phyloP scores from a whole-genome alignment of 2,113 vertebrate species.

The Salvator merianae region DNA sequence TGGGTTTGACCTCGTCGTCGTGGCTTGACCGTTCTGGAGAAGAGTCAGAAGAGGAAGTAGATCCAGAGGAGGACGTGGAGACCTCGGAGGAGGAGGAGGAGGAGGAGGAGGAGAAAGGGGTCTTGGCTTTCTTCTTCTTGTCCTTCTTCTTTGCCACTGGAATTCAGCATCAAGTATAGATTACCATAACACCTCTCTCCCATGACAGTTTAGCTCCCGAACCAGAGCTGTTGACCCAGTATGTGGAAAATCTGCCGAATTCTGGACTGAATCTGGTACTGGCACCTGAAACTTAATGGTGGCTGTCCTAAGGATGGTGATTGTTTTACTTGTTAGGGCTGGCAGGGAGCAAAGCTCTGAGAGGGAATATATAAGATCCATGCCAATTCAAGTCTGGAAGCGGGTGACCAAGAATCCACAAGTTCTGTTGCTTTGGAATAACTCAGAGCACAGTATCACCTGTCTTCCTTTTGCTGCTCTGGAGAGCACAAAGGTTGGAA shows the following conservation, averaged over 20 bases:
- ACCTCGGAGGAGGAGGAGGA: constrained; percentile 76
- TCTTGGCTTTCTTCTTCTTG: constrained; percentile 77
- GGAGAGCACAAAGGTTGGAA: no score
- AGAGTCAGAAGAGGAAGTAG: constrained; percentile 70
- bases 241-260: not conserved
- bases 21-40: constrained; percentile 68
- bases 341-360: no score
- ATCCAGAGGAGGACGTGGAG: constrained; percentile 59
- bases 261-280: not conserved
- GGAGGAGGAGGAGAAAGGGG: constrained; percentile 77
- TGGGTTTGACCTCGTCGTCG: constrained; percentile 68
- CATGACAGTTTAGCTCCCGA: not conserved
- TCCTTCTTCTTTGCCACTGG: constrained; percentile 80
- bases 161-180: not conserved
- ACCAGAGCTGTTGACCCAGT: not conserved
- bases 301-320: no score
- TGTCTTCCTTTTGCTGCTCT: no score
- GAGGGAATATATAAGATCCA: not conserved
- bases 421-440: no score
- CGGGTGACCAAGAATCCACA: no score
- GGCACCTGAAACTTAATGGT: accelerated
- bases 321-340: not conserved
- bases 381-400: not conserved
- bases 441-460: no score
- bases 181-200: not conserved